Base-by-base conservation (phyloP, 1,140 invertebrate species). In the Pemphigus obesinymphae region DNA sequence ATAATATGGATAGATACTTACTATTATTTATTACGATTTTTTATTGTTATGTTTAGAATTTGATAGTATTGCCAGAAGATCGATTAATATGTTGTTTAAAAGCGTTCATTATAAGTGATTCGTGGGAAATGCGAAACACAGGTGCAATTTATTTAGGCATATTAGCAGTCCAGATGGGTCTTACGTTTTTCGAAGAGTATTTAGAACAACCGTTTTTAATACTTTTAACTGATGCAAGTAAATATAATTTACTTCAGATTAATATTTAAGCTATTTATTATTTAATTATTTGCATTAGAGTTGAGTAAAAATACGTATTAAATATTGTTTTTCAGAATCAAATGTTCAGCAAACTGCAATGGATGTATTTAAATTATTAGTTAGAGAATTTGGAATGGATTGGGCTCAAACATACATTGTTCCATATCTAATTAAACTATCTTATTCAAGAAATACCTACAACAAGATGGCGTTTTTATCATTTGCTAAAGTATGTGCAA, bases 401-500 rank as follows among this genome's bases (percentile, higher is more conserved):
- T 78, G 75, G 75, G 53, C 53, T 55, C 76, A 61, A 58, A 43
- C 26, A 26, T 63, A 37, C 3, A 61, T 80, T 11, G 23, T 63
- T 3, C 75, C 23, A 45, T 80, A 61, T 8, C 17, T 80, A 13
- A 63, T 26, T 20, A 61, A 63, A 20, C 1, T 63, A 43, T 63
- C 55, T 29, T 63, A 80, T 8, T 43, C 55, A 2, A 63, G 2
- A 43, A 80, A 61, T 80, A 80, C 55, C 6, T 80, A 80, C 6
- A 78, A 43, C 23, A 80, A 80, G 17, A 80, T 80, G 26, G 55
- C 76, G 0, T 80, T 80, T 45, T 80, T 80, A 80, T 80, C 76
- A 45, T 80, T 80, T 29, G 76, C 53, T n/a, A 80, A 80, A 80
- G 53, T 78, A 61, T 58, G 75, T 78, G 75, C 50, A 23, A 78